Evolutionary conservation across 2,113 vertebrate species (phyloP).

Genomic region (Tympanuchus pallidicinctus): DNA sequence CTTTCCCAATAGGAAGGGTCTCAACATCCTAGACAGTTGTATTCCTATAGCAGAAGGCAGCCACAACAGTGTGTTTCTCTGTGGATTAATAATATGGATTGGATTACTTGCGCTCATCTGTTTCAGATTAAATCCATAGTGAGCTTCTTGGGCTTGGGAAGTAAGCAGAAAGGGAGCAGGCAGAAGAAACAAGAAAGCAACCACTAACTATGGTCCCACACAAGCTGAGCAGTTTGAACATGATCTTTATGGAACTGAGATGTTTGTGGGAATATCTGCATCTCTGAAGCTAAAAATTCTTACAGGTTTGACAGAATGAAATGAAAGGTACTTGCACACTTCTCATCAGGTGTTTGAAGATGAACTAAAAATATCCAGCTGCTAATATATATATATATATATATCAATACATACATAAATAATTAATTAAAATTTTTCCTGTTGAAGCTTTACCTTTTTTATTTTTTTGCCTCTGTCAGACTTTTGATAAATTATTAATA

Average conservation of each 20-base stretch:
- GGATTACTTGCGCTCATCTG: background rate
- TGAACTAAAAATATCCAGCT: background rate
- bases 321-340: background rate
- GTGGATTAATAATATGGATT: accelerated
- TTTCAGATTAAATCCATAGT: background rate
- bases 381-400: background rate
- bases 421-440: background rate
- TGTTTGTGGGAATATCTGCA: background rate
- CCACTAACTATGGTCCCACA: background rate
- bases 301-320: background rate
- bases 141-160: background rate
- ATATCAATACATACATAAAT: background rate
- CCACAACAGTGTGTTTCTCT: accelerated
- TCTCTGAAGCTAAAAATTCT: background rate
- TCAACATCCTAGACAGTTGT: background rate
- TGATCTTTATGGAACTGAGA: background rate
- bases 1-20: background rate
- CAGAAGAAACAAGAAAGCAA: background rate
- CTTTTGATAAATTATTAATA: background rate
- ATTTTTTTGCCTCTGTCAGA: background rate
- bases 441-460: background rate
- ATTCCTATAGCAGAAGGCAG: background rate
- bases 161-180: background rate
- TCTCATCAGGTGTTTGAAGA: background rate
- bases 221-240: background rate